Conservation (phyloP, 2,113 vertebrate genomes). For the Chloebia gouldiae region DNA sequence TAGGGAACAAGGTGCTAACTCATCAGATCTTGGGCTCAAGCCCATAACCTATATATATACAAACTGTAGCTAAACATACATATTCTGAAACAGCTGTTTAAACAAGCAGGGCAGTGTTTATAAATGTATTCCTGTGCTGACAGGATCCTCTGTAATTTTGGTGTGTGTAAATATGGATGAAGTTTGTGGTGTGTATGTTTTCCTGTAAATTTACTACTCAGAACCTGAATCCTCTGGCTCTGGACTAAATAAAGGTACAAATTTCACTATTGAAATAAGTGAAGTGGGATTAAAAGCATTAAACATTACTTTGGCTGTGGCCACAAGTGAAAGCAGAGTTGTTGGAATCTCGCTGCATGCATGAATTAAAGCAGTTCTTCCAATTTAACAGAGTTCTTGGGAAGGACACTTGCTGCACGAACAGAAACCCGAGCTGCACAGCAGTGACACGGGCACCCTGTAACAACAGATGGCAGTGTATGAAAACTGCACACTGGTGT, state of each 20-base stretch:
- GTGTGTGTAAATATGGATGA: neutral
- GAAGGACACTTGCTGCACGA: neutral
- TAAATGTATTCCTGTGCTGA: neutral
- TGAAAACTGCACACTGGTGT: neutral
- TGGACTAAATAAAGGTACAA: neutral
- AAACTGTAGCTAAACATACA: neutral
- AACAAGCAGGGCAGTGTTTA: neutral
- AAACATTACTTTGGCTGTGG: neutral
- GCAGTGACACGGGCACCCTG: accelerated
- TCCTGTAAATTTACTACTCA: neutral
- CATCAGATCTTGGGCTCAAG: neutral
- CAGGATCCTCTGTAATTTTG: neutral
- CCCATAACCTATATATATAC: neutral
- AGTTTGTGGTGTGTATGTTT: neutral
- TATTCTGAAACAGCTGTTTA: neutral
- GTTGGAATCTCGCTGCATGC: neutral
- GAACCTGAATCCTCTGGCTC: neutral
- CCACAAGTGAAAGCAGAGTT: neutral
- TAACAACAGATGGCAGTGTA: constrained; percentile 43
- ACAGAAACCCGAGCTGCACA: neutral
- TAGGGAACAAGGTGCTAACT: neutral
- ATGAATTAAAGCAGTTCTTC: neutral
- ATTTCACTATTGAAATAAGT: neutral
- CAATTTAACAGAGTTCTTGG: neutral
- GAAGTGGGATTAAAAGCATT: neutral